Evolutionary conservation across 2,888 invertebrate species (phyloP), one percentile per base, ranked within the genome.

Genomic region (Dyspetes luteomarginatus): DNA sequence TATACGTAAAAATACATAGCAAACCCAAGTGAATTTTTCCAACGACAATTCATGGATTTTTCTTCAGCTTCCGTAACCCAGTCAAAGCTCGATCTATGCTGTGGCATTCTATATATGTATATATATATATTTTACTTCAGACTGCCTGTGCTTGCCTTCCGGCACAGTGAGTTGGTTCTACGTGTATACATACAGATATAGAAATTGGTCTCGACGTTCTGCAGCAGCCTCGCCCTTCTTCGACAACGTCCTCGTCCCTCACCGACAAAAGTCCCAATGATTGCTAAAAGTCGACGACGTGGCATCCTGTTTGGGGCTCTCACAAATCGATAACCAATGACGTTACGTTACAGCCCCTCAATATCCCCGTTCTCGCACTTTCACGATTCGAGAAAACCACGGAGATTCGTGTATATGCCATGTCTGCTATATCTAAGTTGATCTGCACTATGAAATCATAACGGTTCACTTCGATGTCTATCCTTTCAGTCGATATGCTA

Each of bases 291-390:
- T 45, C 55, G 26, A 56, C 28, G 48, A 26, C 65, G 26, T 2
- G 48, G 4, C n/a, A 17, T 19, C 7, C 50, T 36, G n/a, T 28
- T 19, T 28, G 22, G 24, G 19, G 12, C 64, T 56, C 55, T 48
- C 55, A 41, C 45, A 65, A 55, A 64, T 73, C 73, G 55, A 73
- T 73, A 73, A 56, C 55, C 73, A 73, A 30, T 56, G 55, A 73
- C 22, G 56, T 65, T 19, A 73, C 22, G 56, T 65, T 19, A 50
- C 50, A 30, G 30, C 43, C 12, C 62, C 22, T 36, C 28, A 4
- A 50, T 17, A 28, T 45, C 17, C 4, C 55, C 22, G 55, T 22
- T 41, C 22, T 24, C 24, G 9, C 36, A 19, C 5, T 65, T 24
- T 43, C 30, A 12, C 41, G 41, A 15, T 3, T 28, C 64, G 30